Evolutionary conservation across 2,113 vertebrate species (phyloP), one percentile per base, ranked within the genome.

Genomic region (Pipra filicauda): DNA sequence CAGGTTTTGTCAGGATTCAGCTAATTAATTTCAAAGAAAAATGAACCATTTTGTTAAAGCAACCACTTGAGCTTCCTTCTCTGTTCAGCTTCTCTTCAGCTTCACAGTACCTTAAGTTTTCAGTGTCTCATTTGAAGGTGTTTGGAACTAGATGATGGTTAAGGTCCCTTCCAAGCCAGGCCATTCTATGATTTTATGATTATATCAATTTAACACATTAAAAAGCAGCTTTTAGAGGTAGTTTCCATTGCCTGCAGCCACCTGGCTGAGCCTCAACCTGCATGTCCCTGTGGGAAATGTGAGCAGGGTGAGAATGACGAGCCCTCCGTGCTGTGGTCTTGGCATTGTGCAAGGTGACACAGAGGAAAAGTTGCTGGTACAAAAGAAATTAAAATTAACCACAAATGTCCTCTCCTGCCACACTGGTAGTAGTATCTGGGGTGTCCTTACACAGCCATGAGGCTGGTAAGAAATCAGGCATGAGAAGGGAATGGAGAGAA

Each of bases 1-100:
- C 59, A 70, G 55, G 20, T 28, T 92, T 90, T 92, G 72, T 83
- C 82, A 88, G 91, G 74, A 83, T 83, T 66, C 85, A 80, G 87
- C 59, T 91, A 92, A 91, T 87, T 93, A 79, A 72, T 70, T 85
- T 79, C 24, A 57, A 89, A 92, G 86, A n/a, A 93, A 93, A 94
- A 87, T 21, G 33, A 28, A 31, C 20, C 48, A 28, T 88, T 96
- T 91, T 80, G 51, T 85, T 77, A 58, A 24, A 93, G 44, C 55
- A 37, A 57, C 55, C 62, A 57, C 79, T 90, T 15, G 24, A 94
- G 39, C 52, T 70, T 52, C 54, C 52, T 57, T 16, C 22, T 76
- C 65, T 70, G 37, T 26, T 88, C 64, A 41, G 39, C 28, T 57
- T 49, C 92, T 77, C 55, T 78, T 74, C 2, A 23, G 62, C 43